Evolutionary conservation across 2,888 invertebrate species (phyloP).

Genomic region (Perizoma affinitatum): DNA sequence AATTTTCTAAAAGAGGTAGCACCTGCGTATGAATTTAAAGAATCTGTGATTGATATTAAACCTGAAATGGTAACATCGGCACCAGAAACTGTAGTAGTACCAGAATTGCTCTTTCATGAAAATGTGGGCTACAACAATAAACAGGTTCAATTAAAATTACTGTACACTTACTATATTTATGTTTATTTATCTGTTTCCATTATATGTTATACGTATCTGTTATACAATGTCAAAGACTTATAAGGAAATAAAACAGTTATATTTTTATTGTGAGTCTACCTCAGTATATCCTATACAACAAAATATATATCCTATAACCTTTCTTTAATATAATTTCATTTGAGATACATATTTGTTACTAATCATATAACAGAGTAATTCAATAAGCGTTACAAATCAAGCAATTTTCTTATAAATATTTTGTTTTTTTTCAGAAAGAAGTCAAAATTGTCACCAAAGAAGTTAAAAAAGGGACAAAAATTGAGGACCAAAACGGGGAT

Average conservation of each 20-base stretch:
- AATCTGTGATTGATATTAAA: conserved; percentile 21
- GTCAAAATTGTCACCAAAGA: conserved; percentile 66
- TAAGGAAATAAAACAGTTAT: conserved; percentile 46
- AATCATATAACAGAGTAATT: background rate
- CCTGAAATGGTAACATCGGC: conserved; percentile 26
- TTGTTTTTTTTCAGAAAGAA: conserved; percentile 67
- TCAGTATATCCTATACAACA: conserved; percentile 27
- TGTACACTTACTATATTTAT: conserved; percentile 72
- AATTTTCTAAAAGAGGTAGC: conserved; percentile 14
- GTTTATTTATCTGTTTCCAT: conserved; percentile 70
- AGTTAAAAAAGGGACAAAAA: conserved; percentile 60
- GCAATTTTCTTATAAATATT: conserved; percentile 8
- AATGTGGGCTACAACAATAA: conserved; percentile 55
- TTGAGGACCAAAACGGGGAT: conserved; percentile 63
- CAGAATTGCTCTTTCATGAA: conserved; percentile 48
- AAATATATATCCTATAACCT: background rate
- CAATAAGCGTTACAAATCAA: background rate
- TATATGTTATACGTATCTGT: conserved; percentile 68
- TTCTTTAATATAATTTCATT: background rate
- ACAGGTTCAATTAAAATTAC: conserved; percentile 77
- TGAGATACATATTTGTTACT: background rate
- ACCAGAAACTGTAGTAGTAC: conserved; percentile 33
- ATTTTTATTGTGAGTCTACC: conserved; percentile 56
- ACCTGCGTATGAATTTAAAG: conserved; percentile 17
- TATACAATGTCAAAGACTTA: conserved; percentile 63